These are phyloP conservation scores for Philonicus albiceps DNA, from an alignment of 2,888 invertebrate genomes.

Conservation along the genomic window DNA sequence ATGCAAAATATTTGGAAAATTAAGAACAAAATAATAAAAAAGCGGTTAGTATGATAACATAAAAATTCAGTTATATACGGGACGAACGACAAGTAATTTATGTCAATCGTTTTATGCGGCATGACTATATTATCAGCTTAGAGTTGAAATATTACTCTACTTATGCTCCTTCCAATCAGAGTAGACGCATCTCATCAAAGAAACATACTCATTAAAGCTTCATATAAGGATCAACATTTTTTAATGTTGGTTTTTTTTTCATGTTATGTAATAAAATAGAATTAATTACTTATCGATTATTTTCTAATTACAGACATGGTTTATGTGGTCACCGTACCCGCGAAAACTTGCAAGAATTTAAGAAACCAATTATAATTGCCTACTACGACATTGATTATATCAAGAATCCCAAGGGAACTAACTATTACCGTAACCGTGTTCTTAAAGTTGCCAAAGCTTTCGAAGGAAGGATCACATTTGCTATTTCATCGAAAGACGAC, in stretches of 20 bases:
- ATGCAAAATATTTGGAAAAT: no score
- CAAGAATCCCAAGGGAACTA: slow-evolving; percentile 97
- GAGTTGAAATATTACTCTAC: no score
- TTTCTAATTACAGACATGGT: slow-evolving; percentile 75
- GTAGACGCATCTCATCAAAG: neutral
- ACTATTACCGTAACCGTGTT: slow-evolving; percentile 98
- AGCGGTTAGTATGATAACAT: no score
- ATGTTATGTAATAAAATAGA: neutral
- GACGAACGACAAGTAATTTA: no score
- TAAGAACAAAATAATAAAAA: no score
- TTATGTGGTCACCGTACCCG: slow-evolving; percentile 89
- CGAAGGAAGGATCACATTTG: slow-evolving; percentile 74
- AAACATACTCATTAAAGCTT: neutral
- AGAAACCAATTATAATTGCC: slow-evolving; percentile 87
- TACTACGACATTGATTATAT: slow-evolving; percentile 95
- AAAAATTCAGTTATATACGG: no score
- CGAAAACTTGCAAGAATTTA: slow-evolving; percentile 85
- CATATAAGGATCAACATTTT: neutral
- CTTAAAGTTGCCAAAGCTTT: slow-evolving; percentile 74
- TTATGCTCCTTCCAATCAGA: neutral
- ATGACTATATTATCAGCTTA: no score
- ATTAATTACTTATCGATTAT: neutral
- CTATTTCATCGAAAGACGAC: slow-evolving; percentile 90
- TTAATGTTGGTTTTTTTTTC: neutral
- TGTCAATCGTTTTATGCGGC: no score